phyloP scores from a whole-genome alignment of 64 coral and sea anemone genomes.

The Pocillopora verrucosa region DNA sequence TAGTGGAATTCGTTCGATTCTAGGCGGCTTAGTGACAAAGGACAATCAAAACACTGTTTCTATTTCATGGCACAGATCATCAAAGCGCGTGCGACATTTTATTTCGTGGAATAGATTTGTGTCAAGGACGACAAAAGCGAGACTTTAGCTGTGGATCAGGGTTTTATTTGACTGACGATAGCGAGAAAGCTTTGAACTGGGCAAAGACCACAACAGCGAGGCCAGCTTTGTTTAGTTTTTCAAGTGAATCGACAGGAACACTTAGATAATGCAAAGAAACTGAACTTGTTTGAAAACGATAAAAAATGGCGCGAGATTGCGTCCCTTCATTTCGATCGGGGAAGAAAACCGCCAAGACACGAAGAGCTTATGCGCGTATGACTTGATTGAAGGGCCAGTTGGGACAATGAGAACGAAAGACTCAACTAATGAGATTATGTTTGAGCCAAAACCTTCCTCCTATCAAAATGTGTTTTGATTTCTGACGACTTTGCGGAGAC shows the following conservation, averaged over 20 bases:
- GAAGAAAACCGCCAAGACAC: neutral
- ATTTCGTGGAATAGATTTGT: conserved; percentile 55
- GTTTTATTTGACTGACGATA: conserved; percentile 69
- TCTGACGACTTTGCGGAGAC: conserved; percentile 51
- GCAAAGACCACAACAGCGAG: conserved; percentile 24
- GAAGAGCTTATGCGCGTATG: conserved; percentile 21
- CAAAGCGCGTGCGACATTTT: conserved; percentile 65
- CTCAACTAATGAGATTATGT: neutral
- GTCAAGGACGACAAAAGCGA: conserved; percentile 33
- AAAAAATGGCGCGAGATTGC: conserved; percentile 13
- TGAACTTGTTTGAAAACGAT: conserved; percentile 20
- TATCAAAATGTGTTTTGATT: conserved; percentile 56
- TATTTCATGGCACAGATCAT: conserved; percentile 89
- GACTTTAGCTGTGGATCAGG: conserved; percentile 83
- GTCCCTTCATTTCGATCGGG: conserved; percentile 38
- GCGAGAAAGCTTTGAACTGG: conserved; percentile 36
- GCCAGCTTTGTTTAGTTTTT: conserved; percentile 73
- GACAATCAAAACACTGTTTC: neutral
- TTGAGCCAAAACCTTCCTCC: conserved; percentile 18
- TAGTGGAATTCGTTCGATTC: neutral
- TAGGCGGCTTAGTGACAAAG: neutral
- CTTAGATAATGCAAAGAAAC: neutral
- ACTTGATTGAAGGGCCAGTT: conserved; percentile 61
- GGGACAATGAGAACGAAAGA: neutral
- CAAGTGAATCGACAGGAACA: neutral